Percentiles rank a stretch among this genome's conserved stretches.
Conservation (phyloP, 2,797 vertebrate genomes). For the Falco novaeseelandiae region DNA sequence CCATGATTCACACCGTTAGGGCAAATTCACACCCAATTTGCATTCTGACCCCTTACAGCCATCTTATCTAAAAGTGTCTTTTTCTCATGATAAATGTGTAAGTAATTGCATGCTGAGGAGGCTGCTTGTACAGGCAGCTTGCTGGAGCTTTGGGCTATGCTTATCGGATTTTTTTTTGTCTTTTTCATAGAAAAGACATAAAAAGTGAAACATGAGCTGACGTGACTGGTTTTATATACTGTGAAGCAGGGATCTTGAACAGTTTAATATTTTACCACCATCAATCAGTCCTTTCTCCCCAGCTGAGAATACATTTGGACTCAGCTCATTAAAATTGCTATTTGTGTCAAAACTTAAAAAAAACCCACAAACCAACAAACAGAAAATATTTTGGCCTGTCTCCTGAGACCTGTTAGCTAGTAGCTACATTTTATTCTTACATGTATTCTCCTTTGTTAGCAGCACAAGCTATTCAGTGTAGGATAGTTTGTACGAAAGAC, state of each 20-base stretch:
- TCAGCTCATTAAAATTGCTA: neutral
- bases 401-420: neutral
- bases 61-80: neutral
- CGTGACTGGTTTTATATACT: slow-evolving; percentile 52
- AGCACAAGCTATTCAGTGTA: neutral
- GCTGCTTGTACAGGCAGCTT: neutral
- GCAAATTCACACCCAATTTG: slow-evolving; percentile 27
- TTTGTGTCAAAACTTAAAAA: neutral
- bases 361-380: neutral
- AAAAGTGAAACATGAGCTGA: slow-evolving; percentile 68
- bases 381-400: neutral
- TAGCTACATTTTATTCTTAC: neutral
- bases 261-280: slow-evolving; percentile 58
- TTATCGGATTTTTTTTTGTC: neutral
- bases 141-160: neutral
- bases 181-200: slow-evolving; percentile 52
- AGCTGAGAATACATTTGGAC: slow-evolving; percentile 45
- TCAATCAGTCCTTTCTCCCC: slow-evolving; percentile 55
- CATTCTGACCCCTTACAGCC: neutral
- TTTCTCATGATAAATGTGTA: neutral
- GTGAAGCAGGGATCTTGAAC: slow-evolving; percentile 42
- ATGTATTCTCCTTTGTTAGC: neutral
- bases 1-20: neutral
- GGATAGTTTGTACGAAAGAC: neutral
- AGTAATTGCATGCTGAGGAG: neutral